These are phyloP conservation scores for Contarinia nasturtii DNA, from an alignment of 1,140 invertebrate species.

Conservation along the genomic window DNA sequence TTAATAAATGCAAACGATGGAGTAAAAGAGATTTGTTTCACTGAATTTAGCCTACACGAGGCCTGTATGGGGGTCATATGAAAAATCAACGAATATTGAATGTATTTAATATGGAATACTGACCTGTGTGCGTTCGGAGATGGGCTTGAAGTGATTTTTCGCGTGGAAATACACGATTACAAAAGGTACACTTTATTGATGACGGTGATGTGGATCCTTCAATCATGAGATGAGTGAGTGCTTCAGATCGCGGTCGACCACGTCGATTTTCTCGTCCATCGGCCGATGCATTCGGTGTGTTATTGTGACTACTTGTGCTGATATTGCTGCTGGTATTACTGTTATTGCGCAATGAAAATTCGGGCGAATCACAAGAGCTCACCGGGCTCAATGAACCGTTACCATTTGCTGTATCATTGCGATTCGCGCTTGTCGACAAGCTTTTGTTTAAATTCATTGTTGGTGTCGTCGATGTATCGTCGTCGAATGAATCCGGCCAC, in stretches of 20 bases:
- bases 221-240: constrained; percentile 47
- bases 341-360: not conserved
- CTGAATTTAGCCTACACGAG: too few species aligned
- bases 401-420: not conserved
- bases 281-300: not conserved
- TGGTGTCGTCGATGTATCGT: not conserved
- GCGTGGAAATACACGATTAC: constrained; percentile 56
- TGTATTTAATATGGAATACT: too few species aligned
- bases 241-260: constrained; percentile 53
- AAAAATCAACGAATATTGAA: too few species aligned
- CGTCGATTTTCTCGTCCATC: constrained; percentile 16
- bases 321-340: too few species aligned
- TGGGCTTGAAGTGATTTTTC: constrained; percentile 71
- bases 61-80: too few species aligned
- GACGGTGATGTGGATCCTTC: constrained; percentile 51
- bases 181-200: constrained; percentile 54
- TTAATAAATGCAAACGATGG: too few species aligned
- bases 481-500: not conserved
- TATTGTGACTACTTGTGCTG: not conserved
- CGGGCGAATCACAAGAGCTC: not conserved
- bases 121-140: constrained; percentile 60
- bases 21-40: too few species aligned
- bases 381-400: not conserved
- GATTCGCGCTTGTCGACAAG: too few species aligned
- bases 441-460: not conserved